phyloP scores from a whole-genome alignment of 2,888 invertebrate species.

The Aphrophora alni region DNA sequence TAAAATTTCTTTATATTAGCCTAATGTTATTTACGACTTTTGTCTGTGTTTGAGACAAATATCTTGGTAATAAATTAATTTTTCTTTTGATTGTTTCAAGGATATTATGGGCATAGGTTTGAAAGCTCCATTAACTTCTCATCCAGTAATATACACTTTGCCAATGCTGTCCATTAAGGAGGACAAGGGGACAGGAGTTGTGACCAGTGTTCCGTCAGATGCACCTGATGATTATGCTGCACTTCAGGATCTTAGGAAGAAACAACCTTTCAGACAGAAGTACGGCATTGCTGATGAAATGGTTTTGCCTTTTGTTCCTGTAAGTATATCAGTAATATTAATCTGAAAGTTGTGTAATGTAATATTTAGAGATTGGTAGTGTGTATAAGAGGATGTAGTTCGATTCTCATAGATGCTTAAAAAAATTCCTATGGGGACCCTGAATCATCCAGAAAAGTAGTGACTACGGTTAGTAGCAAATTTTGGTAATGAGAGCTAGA shows the following conservation, averaged over 20 bases:
- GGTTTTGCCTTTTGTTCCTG: constrained; percentile 70
- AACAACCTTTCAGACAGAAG: constrained; percentile 88
- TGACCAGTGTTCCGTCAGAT: constrained; percentile 98
- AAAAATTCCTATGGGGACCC: no score
- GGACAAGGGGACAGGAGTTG: constrained; percentile 97
- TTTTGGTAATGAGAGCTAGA: no score
- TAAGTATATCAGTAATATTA: no score
- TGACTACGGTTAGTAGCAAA: no score
- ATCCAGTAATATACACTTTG: constrained; percentile 85
- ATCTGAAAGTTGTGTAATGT: no score
- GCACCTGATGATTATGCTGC: constrained; percentile 99
- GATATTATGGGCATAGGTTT: constrained; percentile 85
- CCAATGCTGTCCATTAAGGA: constrained; percentile 98
- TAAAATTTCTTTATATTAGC: no score
- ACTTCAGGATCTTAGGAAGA: constrained; percentile 92
- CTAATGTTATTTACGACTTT: no score
- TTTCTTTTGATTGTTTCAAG: constrained; percentile 53
- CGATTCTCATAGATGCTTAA: no score
- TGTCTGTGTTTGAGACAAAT: no score
- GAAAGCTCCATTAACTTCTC: constrained; percentile 83
- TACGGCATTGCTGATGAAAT: constrained; percentile 85
- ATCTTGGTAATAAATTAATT: constrained; percentile 1
- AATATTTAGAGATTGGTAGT: no score
- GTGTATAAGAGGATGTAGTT: no score
- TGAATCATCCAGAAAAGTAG: no score